Evolutionary conservation across 2,888 invertebrate species (phyloP).

Genomic region (Cerastoderma edule): DNA sequence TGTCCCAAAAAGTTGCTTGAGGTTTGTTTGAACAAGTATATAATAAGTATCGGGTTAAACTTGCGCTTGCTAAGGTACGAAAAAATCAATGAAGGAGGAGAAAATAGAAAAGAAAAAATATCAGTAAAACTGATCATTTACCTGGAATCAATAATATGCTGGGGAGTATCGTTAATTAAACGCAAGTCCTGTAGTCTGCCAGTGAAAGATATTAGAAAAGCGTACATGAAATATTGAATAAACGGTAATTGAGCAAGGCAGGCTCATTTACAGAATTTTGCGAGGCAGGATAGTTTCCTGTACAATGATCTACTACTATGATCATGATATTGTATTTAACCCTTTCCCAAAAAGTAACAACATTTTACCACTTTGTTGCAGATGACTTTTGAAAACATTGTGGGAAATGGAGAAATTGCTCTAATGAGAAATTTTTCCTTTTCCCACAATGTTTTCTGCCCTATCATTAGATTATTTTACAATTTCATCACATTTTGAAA

Average conservation of each 20-base stretch:
- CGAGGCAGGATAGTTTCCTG: too few species aligned
- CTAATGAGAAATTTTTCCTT: not conserved
- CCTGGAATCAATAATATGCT: constrained; percentile 17
- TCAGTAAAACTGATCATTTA: constrained; percentile 2
- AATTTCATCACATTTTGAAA: not conserved
- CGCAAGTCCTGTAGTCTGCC: constrained; percentile 8
- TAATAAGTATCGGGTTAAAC: too few species aligned
- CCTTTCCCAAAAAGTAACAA: constrained; percentile 4
- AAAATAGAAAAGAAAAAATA: too few species aligned
- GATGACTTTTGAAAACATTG: constrained; percentile 1
- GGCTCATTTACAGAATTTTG: constrained; percentile 32
- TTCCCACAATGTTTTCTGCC: constrained; percentile 4
- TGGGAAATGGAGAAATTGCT: constrained; percentile 1
- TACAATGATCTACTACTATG: not conserved
- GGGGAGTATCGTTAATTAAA: constrained; percentile 19
- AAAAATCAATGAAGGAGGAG: too few species aligned
- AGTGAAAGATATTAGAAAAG: constrained; percentile 12
- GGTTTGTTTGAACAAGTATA: too few species aligned
- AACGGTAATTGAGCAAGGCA: constrained; percentile 29
- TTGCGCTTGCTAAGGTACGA: too few species aligned
- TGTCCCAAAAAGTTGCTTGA: too few species aligned
- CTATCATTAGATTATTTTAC: not conserved
- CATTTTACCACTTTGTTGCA: too few species aligned
- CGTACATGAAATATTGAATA: constrained; percentile 41
- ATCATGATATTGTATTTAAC: not conserved